Conservation (phyloP, 1,140 invertebrate genomes). For the Eurosta solidaginis region DNA sequence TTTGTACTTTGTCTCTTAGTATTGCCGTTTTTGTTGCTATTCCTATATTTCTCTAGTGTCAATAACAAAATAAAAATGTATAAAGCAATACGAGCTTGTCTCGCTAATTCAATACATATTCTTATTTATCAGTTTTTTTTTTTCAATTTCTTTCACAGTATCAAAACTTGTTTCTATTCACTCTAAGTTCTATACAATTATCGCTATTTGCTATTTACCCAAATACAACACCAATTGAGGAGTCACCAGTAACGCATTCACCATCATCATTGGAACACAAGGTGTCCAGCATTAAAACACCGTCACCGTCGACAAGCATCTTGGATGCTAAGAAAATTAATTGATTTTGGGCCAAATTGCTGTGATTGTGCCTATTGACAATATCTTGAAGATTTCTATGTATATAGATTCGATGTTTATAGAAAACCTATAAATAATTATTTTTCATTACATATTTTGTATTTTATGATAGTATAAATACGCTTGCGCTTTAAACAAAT, state of each 20-base stretch:
- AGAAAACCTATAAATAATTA: no score
- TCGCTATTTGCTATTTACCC: conserved; percentile 71
- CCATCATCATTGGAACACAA: conserved; percentile 11
- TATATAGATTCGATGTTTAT: no score
- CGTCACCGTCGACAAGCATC: neutral
- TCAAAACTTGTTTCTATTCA: conserved; percentile 71
- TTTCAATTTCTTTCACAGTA: conserved; percentile 66
- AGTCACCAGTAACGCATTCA: conserved; percentile 57
- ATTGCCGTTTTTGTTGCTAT: no score
- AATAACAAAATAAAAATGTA: no score
- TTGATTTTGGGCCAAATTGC: neutral
- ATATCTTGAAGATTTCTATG: no score
- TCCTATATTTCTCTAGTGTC: no score
- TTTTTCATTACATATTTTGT: no score
- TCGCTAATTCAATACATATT: no score
- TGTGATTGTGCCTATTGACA: neutral
- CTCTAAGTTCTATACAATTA: conserved; percentile 67
- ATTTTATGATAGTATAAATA: neutral
- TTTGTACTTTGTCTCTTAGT: no score
- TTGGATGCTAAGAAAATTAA: neutral
- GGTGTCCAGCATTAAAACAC: conserved; percentile 13
- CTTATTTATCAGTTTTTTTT: neutral
- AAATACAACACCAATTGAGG: conserved; percentile 36
- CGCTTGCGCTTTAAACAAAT: conserved; percentile 1
- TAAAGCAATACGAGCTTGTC: no score